phyloP scores from a whole-genome alignment of 2,797 vertebrate species.

The Sebastes minor region DNA sequence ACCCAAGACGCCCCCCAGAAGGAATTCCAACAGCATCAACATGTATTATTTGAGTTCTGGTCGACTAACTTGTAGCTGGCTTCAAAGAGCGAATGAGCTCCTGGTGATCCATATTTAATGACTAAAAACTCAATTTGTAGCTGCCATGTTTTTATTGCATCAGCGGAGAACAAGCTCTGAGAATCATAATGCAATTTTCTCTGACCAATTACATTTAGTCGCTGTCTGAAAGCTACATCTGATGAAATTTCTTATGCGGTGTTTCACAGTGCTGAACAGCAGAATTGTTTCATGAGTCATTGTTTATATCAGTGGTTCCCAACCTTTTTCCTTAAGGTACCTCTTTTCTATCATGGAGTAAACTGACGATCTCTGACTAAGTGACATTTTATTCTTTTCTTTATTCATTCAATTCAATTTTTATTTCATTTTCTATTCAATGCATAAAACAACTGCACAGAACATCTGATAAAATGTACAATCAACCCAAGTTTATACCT shows the following conservation, averaged over 20 bases:
- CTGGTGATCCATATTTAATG: slow-evolving; percentile 25
- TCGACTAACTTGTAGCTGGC: neutral
- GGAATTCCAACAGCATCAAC: neutral
- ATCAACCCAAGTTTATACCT: too few relatives aligned
- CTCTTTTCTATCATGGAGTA: too few relatives aligned
- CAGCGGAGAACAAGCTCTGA: neutral
- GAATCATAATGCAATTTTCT: slow-evolving; percentile 19
- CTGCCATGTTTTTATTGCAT: slow-evolving; percentile 33
- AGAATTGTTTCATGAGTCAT: neutral
- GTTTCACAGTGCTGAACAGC: neutral
- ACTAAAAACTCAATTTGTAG: slow-evolving; percentile 18
- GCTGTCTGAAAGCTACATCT: neutral
- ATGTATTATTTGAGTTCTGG: neutral
- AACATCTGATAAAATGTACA: too few relatives aligned
- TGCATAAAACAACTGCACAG: too few relatives aligned
- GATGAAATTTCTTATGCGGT: neutral
- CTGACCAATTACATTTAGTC: neutral
- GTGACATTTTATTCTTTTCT: too few relatives aligned
- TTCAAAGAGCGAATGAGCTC: slow-evolving; percentile 10
- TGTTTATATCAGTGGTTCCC: neutral
- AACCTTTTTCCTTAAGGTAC: too few relatives aligned
- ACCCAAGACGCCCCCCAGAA: neutral
- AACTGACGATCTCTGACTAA: too few relatives aligned
- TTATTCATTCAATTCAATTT: too few relatives aligned
- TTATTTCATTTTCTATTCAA: too few relatives aligned